Evolutionary conservation across 2,888 invertebrate genomes (phyloP).

Genomic region (Andrena bucephala): DNA sequence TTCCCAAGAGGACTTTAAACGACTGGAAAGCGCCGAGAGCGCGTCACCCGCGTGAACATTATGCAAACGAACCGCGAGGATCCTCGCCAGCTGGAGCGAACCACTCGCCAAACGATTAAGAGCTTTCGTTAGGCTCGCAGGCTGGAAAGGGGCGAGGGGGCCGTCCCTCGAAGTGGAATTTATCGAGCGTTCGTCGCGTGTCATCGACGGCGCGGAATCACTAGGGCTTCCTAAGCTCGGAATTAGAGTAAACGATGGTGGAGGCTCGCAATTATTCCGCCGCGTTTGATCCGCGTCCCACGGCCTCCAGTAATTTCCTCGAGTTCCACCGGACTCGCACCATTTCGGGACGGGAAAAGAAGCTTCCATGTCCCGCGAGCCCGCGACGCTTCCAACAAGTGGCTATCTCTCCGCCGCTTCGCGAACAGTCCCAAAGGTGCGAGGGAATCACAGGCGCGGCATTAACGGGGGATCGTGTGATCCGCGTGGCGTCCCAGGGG

Average conservation of each 20-base stretch:
- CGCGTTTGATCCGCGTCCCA: neutral
- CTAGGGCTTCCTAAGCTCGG: constrained; percentile 42
- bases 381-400: no score
- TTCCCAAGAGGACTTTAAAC: neutral
- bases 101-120: constrained; percentile 5
- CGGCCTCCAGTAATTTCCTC: neutral
- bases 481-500: neutral
- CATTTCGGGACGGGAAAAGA: neutral
- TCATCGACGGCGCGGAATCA: constrained; percentile 26
- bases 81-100: neutral
- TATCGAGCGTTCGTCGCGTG: constrained; percentile 24
- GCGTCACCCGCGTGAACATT: neutral
- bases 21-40: neutral
- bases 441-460: neutral
- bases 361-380: no score
- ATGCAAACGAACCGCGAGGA: constrained; percentile 10
- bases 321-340: neutral
- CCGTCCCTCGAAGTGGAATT: neutral
- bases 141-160: neutral
- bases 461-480: neutral
- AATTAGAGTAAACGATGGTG: constrained; percentile 19
- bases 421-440: no score
- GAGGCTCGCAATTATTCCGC: neutral
- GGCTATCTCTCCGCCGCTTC: no score
- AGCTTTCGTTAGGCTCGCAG: neutral